Conservation (phyloP, 2,797 vertebrate species). For the Hipposideros larvatus region DNA sequence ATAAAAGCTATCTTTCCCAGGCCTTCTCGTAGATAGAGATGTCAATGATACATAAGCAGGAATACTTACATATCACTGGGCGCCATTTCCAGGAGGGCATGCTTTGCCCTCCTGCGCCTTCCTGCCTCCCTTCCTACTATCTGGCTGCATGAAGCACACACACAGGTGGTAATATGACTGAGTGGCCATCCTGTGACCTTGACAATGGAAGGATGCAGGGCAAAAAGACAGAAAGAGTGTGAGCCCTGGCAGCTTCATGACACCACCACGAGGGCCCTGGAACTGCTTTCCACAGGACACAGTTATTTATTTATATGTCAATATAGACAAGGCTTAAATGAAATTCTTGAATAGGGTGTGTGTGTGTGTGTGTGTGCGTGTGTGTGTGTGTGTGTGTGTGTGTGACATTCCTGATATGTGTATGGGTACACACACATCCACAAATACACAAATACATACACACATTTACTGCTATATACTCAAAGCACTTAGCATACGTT, state of each 20-base stretch:
- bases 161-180: background rate
- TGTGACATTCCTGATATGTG: background rate
- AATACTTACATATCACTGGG: background rate
- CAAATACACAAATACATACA: background rate
- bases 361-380: background rate
- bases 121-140: background rate
- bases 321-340: background rate
- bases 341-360: background rate
- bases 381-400: background rate
- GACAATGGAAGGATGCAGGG: background rate
- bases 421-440: background rate
- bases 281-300: background rate
- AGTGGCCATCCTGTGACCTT: background rate
- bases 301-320: slow-evolving; percentile 9
- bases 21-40: background rate
- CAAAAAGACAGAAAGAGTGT: background rate
- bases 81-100: background rate
- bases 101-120: background rate
- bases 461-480: background rate
- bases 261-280: background rate
- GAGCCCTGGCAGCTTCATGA: background rate
- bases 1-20: background rate
- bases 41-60: background rate
- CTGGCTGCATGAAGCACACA: background rate
- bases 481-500: background rate